Evolutionary conservation across 1,140 invertebrate species (phyloP).

Genomic region (Gyrodactylus bullatarudis): DNA sequence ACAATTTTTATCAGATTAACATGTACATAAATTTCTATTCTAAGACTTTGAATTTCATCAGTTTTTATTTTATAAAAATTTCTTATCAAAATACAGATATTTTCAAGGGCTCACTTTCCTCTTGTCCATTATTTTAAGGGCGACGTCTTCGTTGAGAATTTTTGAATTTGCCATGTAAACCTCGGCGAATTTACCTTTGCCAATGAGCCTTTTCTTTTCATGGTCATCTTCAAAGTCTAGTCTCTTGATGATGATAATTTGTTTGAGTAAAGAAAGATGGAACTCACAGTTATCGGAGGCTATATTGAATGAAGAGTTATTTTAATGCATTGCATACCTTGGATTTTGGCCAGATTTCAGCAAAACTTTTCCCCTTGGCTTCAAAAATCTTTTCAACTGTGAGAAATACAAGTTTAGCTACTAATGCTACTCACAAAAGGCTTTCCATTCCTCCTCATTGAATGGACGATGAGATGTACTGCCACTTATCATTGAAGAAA

Average conservation of each 20-base stretch:
- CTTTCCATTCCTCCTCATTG: neutral
- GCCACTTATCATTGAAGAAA: too few species aligned
- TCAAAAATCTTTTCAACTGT: neutral
- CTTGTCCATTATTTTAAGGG: neutral
- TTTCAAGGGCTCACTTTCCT: neutral
- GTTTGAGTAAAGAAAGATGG: neutral
- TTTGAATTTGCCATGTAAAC: neutral
- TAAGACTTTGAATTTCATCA: too few species aligned
- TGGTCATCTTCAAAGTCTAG: neutral
- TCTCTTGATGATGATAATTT: neutral
- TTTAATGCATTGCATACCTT: neutral
- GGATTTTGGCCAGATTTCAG: neutral
- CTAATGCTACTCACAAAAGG: neutral
- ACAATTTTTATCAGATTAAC: too few species aligned
- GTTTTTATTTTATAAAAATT: too few species aligned
- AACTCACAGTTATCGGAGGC: neutral
- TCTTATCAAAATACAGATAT: too few species aligned
- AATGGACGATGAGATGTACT: neutral
- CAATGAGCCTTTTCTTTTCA: neutral
- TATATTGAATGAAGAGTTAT: neutral
- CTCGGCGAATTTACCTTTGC: neutral
- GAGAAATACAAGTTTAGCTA: neutral
- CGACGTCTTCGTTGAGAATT: neutral
- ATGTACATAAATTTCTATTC: too few species aligned
- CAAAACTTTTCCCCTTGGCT: neutral